phyloP scores from a whole-genome alignment of 2,797 vertebrate genomes.

The Notoglanidium macrostoma region DNA sequence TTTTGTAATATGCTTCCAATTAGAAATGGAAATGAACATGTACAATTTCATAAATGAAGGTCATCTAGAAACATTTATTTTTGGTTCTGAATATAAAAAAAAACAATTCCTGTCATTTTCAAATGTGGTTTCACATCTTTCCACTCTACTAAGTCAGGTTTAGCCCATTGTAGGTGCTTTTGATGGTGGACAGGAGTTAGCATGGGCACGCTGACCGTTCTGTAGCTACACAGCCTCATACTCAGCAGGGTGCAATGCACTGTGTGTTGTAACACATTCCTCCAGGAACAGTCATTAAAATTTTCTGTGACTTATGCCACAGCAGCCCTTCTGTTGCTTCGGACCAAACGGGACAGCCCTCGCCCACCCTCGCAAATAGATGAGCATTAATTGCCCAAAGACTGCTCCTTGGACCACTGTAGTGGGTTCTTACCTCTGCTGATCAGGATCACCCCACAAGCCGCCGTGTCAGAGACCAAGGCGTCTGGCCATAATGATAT shows the following conservation, averaged over 20 bases:
- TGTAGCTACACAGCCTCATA: not conserved
- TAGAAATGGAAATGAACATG: not conserved
- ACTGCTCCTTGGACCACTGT: not conserved
- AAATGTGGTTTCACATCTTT: not conserved
- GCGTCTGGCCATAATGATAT: not conserved
- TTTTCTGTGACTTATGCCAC: not conserved
- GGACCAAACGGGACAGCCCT: not conserved
- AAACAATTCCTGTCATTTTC: not conserved
- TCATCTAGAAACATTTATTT: not conserved
- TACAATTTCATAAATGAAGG: not conserved
- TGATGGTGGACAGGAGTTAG: not conserved
- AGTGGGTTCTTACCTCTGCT: not conserved
- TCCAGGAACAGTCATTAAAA: not conserved
- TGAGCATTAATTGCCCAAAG: not conserved
- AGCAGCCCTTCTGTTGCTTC: not conserved
- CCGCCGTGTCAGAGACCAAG: not conserved
- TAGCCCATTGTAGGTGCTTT: not conserved
- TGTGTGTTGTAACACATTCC: not conserved
- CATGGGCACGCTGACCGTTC: not conserved
- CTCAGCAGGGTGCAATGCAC: not conserved
- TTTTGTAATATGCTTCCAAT: not conserved
- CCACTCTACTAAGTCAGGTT: too few relatives aligned
- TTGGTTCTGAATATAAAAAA: not conserved
- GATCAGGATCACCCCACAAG: not conserved
- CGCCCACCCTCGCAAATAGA: not conserved